Base-by-base conservation (phyloP, 2,113 vertebrate genomes). In the Elephantulus edwardii region DNA sequence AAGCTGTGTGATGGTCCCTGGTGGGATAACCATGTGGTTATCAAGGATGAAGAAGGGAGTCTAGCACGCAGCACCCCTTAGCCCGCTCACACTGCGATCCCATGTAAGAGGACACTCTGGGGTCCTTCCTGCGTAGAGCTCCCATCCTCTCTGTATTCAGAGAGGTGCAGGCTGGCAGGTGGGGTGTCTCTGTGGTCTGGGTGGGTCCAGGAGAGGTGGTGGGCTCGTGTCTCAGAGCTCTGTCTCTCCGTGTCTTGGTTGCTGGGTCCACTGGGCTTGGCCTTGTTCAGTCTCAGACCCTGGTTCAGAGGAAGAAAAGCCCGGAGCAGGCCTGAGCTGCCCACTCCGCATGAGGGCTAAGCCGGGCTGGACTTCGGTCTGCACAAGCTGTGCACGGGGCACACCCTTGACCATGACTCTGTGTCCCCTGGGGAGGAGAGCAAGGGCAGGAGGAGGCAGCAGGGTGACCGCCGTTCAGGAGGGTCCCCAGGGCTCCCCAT, bases 181-280 rank as follows among this genome's bases (percentile, higher is more conserved):
- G 52, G 13, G 38, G 40, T 1, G 66, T 30, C 2, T 1, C 8
- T 0, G 5, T 0, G 0, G 35, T 30, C 40, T 8, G 9, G 42
- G 68, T n/a, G 83, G 9, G 12, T 11, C 3, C 26, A 26, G 14
- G 44, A 13, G 8, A 26, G 33, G n/a, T n/a, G 1, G 64, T 1
- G n/a, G 56, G 11, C n/a, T n/a, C n/a, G n/a, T 1, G 9, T 20
- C 64, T 58, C 60, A 1, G 2, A n/a, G n/a, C 26, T 9, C 48
- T 19, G 6, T 12, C 35, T 58, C 40, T 52, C 38, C 6, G n/a
- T n/a, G n/a, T n/a, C n/a, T n/a, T n/a, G n/a, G n/a, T n/a, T n/a
- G n/a, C 17, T 30, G 10, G 38, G 30, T 6, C 5, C 3, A 1
- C 8, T 0, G 16, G 28, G 46, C 48, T 44, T 5, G 72, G 71